These are phyloP conservation scores for Acrobasis consociella DNA, from an alignment of 2,888 invertebrate species.

Conservation along the genomic window DNA sequence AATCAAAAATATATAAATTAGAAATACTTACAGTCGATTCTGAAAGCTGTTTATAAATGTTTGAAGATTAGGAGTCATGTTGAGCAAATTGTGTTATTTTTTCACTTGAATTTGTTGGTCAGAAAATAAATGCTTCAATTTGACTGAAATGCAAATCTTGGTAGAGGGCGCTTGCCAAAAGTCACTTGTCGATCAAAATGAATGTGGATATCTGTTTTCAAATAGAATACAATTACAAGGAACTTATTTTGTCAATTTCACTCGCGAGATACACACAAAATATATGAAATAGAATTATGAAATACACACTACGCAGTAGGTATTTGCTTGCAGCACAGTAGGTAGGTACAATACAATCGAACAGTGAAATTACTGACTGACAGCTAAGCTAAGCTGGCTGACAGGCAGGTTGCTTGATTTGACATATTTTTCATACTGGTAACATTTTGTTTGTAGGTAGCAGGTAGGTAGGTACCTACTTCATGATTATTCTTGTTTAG, in stretches of 20 bases:
- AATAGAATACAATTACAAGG: too few relatives aligned
- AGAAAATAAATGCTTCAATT: not conserved
- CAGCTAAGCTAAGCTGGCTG: not conserved
- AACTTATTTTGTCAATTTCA: not conserved
- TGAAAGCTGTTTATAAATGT: constrained; percentile 87
- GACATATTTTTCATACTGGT: too few relatives aligned
- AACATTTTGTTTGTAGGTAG: too few relatives aligned
- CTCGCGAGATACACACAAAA: not conserved
- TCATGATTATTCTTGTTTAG: too few relatives aligned
- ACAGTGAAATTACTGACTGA: not conserved
- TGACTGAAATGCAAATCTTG: not conserved
- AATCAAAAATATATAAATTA: not conserved
- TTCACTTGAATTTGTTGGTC: constrained; percentile 13
- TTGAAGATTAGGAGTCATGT: constrained; percentile 84
- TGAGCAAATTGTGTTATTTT: constrained; percentile 35
- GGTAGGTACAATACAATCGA: not conserved
- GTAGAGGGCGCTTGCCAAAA: constrained; percentile 9
- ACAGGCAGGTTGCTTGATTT: too few relatives aligned
- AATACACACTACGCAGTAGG: too few relatives aligned
- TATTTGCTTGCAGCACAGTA: not conserved
- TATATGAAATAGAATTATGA: not conserved
- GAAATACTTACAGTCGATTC: constrained; percentile 85
- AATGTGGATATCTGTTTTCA: not conserved
- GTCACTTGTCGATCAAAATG: not conserved
- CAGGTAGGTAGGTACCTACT: too few relatives aligned